Base-by-base conservation (phyloP, 2,888 invertebrate species). In the Hydrotaea cyrtoneurina region DNA sequence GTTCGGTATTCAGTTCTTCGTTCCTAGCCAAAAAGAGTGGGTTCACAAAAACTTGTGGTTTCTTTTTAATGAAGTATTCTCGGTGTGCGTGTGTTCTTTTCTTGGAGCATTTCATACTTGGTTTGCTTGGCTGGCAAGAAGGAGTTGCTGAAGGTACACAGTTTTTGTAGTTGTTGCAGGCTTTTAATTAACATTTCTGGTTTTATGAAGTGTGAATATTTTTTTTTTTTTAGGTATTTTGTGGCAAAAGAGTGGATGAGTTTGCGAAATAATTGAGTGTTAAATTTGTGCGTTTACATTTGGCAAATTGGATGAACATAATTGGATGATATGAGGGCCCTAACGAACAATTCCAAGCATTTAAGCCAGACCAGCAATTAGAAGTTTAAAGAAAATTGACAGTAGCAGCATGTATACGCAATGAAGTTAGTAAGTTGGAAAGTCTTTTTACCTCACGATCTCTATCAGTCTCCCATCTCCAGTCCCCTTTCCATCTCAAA, bases 151-250 rank as follows among this genome's bases (percentile, higher is more conserved):
- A n/a, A n/a, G n/a, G n/a, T 21, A 19, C 4, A 21, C 23, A 43
- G 15, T 39, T 4, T 23, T 19, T 66, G 43, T 66, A 43, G 13
- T 7, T n/a, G 5, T 39, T 66, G 2, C 19, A 0, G 57, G 59
- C 74, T 83, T 77, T 83, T 80, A 77, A 80, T 80, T 80, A 74
- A 83, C 57, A 74, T 73, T 83, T 83, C n/a, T 62, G 2, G 53
- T 53, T 77, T 78, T 46, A 71, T 62, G 53, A 59, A 80, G 73
- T 79, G 55, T 64, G 17, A 72, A 69, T 39, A 17, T 79, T 43
- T 69, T 7, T 71, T 39, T 13, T 79, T 43, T 69, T 7, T 71
- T 43, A 21, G 36, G 72, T 19, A 64, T 66, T 59, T 36, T 59
- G 43, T 13, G 0, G 43, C 5, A 8, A 19, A 57, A 46, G 39